Evolutionary conservation across 1,140 invertebrate species (phyloP), one percentile per base, ranked within the genome.

Genomic region (Bombus haemorrhoidalis): DNA sequence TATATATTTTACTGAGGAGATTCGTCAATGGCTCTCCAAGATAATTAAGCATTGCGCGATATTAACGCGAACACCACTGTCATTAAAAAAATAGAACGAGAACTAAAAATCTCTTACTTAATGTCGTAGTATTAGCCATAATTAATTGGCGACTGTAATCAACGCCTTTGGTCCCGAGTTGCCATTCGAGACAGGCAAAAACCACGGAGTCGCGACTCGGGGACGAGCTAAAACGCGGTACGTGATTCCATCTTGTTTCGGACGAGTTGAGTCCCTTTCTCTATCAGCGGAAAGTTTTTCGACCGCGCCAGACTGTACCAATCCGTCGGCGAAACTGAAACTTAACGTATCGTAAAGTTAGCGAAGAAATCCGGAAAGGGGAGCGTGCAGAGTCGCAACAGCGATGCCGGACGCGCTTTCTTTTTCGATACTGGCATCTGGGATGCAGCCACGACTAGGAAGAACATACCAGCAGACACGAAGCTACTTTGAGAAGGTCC

Each of bases 271-370:
- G 37, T 15, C 3, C 66, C 28, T 73, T 37, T 53, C 74, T 47
- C 53, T 73, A 72, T 85, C 83, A 28, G n/a, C n/a, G 47, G 18
- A 73, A 85, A 85, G n/a, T 85, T 85, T 80, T 12, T n/a, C 43
- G 64, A 15, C 62, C 59, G 34, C 62, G 34, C n/a, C 64, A 43
- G 53, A 79, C 76, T 41, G 75, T 47, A 39, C 53, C 80, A 59
- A 43, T 59, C 37, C 62, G 71, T 22, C 37, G n/a, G 8, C n/a
- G 79, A 66, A 72, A 71, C 73, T 64, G 73, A 74, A 89, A 89
- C 76, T 89, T 89, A 89, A 89, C 62, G 80, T 79, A 75, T 81
- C 28, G 81, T 85, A 62, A 89, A 89, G 85, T 89, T 79, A 37
- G 62, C 59, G 71, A 62, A 69, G 41, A 85, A 81, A 81, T 86